Conservation (phyloP, 2,888 invertebrate genomes). For the Sceliomorpha sp. region DNA sequence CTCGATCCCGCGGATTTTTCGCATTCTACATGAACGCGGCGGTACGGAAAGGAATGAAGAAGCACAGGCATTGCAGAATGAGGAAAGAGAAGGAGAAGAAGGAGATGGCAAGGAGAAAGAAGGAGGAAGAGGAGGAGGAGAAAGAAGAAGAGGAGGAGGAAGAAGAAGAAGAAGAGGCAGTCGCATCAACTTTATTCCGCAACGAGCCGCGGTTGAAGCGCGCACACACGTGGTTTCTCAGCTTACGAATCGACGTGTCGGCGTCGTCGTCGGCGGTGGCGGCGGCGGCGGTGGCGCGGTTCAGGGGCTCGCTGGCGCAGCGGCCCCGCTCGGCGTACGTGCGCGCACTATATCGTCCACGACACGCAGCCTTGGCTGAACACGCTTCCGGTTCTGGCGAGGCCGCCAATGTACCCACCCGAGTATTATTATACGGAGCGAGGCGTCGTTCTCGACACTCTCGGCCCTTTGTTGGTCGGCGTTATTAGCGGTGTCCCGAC, state of each 20-base stretch:
- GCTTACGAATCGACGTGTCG: constrained; percentile 12
- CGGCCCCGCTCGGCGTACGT: constrained; percentile 2
- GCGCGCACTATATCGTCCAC: constrained; percentile 44
- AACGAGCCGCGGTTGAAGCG: constrained; percentile 35
- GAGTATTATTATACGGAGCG: constrained; percentile 44
- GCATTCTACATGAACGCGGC: constrained; percentile 41
- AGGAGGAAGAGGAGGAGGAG: neutral
- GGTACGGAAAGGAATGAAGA: neutral
- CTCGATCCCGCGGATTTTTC: constrained; percentile 49
- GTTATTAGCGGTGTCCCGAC: constrained; percentile 49
- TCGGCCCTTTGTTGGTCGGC: constrained; percentile 42
- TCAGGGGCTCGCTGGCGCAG: constrained; percentile 5
- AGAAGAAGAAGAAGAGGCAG: constrained; percentile 11
- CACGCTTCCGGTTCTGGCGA: constrained; percentile 44
- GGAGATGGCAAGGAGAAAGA: neutral
- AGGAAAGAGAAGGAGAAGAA: constrained; percentile 1
- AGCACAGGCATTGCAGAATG: constrained; percentile 4
- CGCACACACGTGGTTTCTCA: constrained; percentile 36
- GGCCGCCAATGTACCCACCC: constrained; percentile 30
- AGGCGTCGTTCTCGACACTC: constrained; percentile 51
- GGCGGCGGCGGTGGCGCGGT: too few species aligned
- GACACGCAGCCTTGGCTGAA: constrained; percentile 54
- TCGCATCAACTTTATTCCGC: constrained; percentile 44
- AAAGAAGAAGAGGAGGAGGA: constrained; percentile 4
- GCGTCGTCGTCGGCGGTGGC: too few species aligned